phyloP scores from a whole-genome alignment of 2,113 vertebrate genomes.

The Neogobius melanostomus region DNA sequence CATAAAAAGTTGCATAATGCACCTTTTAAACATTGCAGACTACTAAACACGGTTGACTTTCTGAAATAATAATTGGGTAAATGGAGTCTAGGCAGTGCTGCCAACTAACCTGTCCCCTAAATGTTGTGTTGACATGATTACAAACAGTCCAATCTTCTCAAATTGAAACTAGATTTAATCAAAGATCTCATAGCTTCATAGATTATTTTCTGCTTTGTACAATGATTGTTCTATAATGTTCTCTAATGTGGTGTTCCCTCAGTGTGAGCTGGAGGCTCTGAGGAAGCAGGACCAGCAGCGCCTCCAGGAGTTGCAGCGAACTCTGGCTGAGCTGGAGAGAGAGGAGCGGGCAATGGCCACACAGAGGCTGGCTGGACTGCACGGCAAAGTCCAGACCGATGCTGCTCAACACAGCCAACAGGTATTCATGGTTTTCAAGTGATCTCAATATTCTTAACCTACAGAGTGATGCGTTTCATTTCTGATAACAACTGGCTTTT shows the following conservation, averaged over 20 bases:
- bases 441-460: too few species aligned
- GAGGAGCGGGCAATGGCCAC: slow-evolving; percentile 63
- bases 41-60: too few species aligned
- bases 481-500: not conserved
- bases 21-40: too few species aligned
- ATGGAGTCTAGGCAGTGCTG: too few species aligned
- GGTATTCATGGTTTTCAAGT: slow-evolving; percentile 28
- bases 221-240: not conserved
- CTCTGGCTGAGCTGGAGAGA: slow-evolving; percentile 72
- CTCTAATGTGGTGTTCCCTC: slow-evolving; percentile 8
- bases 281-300: slow-evolving; percentile 82
- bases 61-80: too few species aligned
- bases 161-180: too few species aligned
- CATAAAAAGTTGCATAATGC: too few species aligned
- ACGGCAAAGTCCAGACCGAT: slow-evolving; percentile 14
- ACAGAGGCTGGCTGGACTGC: slow-evolving; percentile 46
- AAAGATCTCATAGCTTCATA: too few species aligned
- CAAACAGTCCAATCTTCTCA: not conserved
- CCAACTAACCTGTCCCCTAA: too few species aligned
- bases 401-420: slow-evolving; percentile 42
- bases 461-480: not conserved
- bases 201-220: not conserved
- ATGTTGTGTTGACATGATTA: not conserved
- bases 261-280: slow-evolving; percentile 83
- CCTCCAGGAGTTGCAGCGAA: slow-evolving; percentile 83